A percentile compares a stretch with the other conserved stretches of the same genome.
These are phyloP conservation scores for Platichthys stellatus DNA, from an alignment of 2,113 vertebrate genomes.

Conservation along the genomic window DNA sequence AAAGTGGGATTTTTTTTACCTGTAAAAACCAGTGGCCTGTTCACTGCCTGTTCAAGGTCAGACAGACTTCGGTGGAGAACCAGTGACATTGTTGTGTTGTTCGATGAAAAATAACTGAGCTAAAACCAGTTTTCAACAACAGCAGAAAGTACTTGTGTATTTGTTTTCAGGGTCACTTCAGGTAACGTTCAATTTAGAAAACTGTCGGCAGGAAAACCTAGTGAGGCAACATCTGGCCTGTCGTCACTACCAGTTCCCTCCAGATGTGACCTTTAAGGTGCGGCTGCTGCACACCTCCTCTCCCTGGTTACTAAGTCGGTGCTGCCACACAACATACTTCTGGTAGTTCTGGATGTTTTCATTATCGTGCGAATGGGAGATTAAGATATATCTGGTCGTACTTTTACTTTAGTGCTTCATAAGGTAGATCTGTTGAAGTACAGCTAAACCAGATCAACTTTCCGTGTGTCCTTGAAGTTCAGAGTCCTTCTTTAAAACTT, in stretches of 20 bases:
- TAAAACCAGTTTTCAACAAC: too few relatives aligned
- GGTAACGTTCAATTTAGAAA: not conserved
- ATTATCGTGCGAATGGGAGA: too few relatives aligned
- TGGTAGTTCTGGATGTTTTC: too few relatives aligned
- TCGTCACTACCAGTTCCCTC: not conserved
- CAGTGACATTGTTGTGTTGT: not conserved
- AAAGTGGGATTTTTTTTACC: not conserved
- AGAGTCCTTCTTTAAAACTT: too few relatives aligned
- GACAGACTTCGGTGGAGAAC: not conserved
- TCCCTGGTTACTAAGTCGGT: not conserved
- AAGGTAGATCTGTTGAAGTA: too few relatives aligned
- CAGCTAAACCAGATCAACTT: too few relatives aligned
- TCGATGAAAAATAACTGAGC: too few relatives aligned
- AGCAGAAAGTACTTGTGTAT: not conserved
- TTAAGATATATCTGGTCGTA: too few relatives aligned
- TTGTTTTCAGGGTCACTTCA: not conserved
- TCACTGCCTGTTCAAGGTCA: not conserved
- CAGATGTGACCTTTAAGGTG: not conserved
- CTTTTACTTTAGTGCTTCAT: too few relatives aligned
- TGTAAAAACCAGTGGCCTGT: not conserved
- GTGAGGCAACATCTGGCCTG: not conserved
- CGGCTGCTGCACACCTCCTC: not conserved
- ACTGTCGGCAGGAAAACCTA: too few relatives aligned
- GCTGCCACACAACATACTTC: not conserved
- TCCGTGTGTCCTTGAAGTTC: too few relatives aligned